phyloP scores from a whole-genome alignment of 2,888 invertebrate species.

The Hipparchia sbordonii region DNA sequence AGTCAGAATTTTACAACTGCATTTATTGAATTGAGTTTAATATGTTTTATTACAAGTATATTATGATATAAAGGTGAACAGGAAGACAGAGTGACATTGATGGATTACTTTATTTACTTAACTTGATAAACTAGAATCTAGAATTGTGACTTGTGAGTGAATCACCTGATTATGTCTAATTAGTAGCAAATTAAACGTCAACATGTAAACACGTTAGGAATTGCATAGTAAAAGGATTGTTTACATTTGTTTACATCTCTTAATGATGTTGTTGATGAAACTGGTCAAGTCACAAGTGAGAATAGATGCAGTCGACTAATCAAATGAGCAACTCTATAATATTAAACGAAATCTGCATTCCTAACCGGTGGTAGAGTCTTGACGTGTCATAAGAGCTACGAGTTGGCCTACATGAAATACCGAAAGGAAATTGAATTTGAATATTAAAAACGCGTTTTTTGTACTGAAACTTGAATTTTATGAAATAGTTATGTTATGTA shows the following conservation, averaged over 20 bases:
- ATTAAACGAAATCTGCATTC: too few species aligned
- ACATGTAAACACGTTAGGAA: background rate
- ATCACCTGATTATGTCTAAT: constrained; percentile 35
- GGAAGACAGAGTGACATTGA: constrained; percentile 38
- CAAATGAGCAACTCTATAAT: too few species aligned
- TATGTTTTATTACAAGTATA: constrained; percentile 2
- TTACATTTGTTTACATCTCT: background rate
- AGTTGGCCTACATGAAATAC: too few species aligned
- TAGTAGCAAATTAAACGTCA: background rate
- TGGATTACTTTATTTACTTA: constrained; percentile 30
- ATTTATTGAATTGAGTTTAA: constrained; percentile 21
- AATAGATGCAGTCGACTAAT: background rate
- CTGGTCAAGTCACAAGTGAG: background rate
- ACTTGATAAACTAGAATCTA: constrained; percentile 27
- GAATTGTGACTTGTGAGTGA: constrained; percentile 29
- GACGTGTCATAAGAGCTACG: too few species aligned
- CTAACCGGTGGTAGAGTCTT: too few species aligned
- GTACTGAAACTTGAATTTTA: too few species aligned
- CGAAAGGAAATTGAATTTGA: too few species aligned
- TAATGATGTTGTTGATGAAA: background rate
- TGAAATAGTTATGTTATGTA: too few species aligned
- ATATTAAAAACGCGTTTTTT: too few species aligned
- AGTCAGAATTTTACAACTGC: background rate
- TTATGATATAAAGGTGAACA: constrained; percentile 33
- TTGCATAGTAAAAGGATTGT: background rate